A percentile compares a stretch with the other conserved stretches of the same genome.
Evolutionary conservation across 64 coral and sea anemone species (phyloP).

Genomic region (Montipora cactus): DNA sequence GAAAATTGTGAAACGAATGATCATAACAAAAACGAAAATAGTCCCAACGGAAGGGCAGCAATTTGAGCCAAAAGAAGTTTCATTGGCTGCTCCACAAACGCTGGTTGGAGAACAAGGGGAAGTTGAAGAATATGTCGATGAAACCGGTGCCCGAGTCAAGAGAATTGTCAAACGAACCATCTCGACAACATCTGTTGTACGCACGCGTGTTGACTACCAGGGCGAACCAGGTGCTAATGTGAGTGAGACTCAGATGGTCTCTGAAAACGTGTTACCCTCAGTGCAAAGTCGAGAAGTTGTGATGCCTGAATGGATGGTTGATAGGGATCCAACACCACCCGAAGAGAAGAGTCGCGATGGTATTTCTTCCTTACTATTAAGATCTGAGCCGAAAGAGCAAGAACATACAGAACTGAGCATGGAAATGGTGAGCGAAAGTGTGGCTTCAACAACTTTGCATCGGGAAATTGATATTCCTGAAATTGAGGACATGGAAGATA

Average conservation of each 20-base stretch:
- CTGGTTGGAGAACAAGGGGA: too few species aligned
- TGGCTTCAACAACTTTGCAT: not conserved
- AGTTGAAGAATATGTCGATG: constrained; percentile 42
- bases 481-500: constrained; percentile 9
- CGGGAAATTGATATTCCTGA: constrained; percentile 19
- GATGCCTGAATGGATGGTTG: constrained; percentile 45
- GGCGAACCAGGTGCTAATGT: not conserved
- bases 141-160: constrained; percentile 66
- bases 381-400: not conserved
- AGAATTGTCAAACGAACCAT: constrained; percentile 56
- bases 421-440: not conserved
- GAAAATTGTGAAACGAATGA: constrained; percentile 38
- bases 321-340: not conserved
- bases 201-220: not conserved
- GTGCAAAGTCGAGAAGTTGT: not conserved
- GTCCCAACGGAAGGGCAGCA: too few species aligned
- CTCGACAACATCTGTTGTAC: constrained; percentile 47
- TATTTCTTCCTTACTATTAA: not conserved
- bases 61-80: too few species aligned
- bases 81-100: too few species aligned
- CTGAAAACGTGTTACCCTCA: constrained; percentile 35
- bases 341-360: not conserved
- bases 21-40: too few species aligned
- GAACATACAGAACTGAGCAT: not conserved
- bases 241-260: not conserved